Evolutionary conservation across 2,113 vertebrate genomes (phyloP), one percentile per base, ranked within the genome.

Genomic region (Nestor notabilis): DNA sequence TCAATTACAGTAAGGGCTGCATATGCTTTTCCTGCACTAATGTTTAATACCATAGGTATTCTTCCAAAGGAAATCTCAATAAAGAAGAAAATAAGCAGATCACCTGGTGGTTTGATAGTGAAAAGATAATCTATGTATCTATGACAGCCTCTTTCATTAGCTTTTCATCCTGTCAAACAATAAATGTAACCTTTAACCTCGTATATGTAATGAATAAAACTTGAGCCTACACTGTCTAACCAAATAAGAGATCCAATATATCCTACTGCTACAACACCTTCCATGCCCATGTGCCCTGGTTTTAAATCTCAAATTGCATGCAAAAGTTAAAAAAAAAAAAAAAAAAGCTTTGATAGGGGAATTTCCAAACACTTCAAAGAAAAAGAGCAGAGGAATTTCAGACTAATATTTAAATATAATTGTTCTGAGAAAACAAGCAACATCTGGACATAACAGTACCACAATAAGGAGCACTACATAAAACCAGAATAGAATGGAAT

Each of bases 131-230:
- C 94, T 96, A 68, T 83, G 93, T 86, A 90, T 96, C 96, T 96
- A 60, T 95, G 96, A 95, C 85, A 96, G 95, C 63, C 79, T 95
- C 77, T 90, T 95, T 98, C 89, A 97, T 92, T 97, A 93, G 68
- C 49, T 97, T 85, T 93, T 96, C 86, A 92, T 95, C 70, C 74
- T 95, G 96, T 96, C 92, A 97, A 97, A 96, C 85, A 95, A 97
- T 92, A 98, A 97, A 97, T 94, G 94, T 64, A 96, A 97, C 91
- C 93, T 96, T 92, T 96, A 95, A 94, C 87, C 96, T 92, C 79
- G 53, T 63, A 66, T 69, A 79, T 91, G 66, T 94, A 97, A 87
- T 90, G 92, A 97, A 93, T 91, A 96, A 96, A 95, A 97, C 66
- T 95, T 93, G 74, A 97, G 87, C 33, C 83, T 93, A 49, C 60